Conservation (phyloP, 2,797 vertebrate genomes). For the Onychomys torridus region DNA sequence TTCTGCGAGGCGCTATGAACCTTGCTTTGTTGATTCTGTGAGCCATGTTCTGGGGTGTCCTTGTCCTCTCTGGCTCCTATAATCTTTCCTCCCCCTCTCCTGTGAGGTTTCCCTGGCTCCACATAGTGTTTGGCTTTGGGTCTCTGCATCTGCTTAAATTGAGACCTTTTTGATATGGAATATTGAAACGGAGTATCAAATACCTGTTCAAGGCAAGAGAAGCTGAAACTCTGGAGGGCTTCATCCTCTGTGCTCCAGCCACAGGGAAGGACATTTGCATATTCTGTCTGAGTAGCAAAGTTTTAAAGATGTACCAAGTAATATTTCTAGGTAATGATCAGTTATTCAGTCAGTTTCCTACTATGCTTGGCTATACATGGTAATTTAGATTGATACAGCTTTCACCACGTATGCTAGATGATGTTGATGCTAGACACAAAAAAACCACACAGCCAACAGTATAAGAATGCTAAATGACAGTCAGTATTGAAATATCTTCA, state of each 20-base stretch:
- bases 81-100: not conserved
- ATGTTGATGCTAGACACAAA: conserved; percentile 48
- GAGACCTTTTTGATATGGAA: not conserved
- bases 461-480: conserved; percentile 21
- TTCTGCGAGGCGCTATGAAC: not conserved
- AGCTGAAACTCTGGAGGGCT: not conserved
- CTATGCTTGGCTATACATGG: not conserved
- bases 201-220: not conserved
- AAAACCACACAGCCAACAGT: conserved; percentile 40
- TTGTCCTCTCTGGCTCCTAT: not conserved
- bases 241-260: not conserved
- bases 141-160: not conserved
- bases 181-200: not conserved
- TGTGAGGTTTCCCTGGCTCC: not conserved
- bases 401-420: conserved; percentile 34
- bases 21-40: not conserved
- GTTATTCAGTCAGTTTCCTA: conserved; percentile 16
- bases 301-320: conserved; percentile 10
- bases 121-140: not conserved
- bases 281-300: conserved; percentile 29
- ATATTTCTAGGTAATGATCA: not conserved
- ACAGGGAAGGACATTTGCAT: not conserved
- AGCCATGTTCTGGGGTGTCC: not conserved
- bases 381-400: conserved; percentile 47
- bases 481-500: conserved; percentile 29